Evolutionary conservation across 2,888 invertebrate species (phyloP), one percentile per base, ranked within the genome.

Genomic region (Dichetophora obliterata): DNA sequence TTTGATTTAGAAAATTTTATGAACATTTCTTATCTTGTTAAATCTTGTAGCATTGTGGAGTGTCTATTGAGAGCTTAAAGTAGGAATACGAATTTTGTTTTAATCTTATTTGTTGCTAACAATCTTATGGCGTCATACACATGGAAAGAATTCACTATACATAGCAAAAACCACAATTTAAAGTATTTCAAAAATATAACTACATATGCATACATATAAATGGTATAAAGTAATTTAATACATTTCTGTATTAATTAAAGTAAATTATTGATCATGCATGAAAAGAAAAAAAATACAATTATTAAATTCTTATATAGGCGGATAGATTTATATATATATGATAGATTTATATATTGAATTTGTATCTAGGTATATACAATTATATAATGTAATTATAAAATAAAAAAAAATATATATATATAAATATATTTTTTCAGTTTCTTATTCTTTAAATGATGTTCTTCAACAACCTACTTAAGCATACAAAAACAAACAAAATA

Each of bases 401-500:
- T n/a, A n/a, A n/a, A n/a, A n/a, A n/a, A n/a, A n/a, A 19, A 61
- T 50, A 24, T 70, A 31, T 68, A 16, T 31, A 52, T 2, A 43
- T 59, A 34, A 34, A 61, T 72, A 66, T 74, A 66, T 74, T 61
- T 69, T 75, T 70, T 66, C 59, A 70, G 70, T 70, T 75, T 52
- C 52, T 65, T 54, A 31, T 66, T 68, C 65, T 19, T 61, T 68
- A 43, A 76, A 37, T 24, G 34, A 61, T 48, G n/a, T 65, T 31
- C 57, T 19, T 19, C 22, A 75, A 57, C 54, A 66, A 75, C 57
- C 57, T 68, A 66, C 57, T 66, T 74, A 75, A 59, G 43, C 59
- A 63, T 65, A 79, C 77, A 74, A 77, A 65, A 48, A 24, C 73
- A 63, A 75, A 68, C 43, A 11, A 74, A 75, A 73, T 77, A 54